phyloP scores from a whole-genome alignment of 1,140 invertebrate genomes.

The Tetragnatha versicolor region DNA sequence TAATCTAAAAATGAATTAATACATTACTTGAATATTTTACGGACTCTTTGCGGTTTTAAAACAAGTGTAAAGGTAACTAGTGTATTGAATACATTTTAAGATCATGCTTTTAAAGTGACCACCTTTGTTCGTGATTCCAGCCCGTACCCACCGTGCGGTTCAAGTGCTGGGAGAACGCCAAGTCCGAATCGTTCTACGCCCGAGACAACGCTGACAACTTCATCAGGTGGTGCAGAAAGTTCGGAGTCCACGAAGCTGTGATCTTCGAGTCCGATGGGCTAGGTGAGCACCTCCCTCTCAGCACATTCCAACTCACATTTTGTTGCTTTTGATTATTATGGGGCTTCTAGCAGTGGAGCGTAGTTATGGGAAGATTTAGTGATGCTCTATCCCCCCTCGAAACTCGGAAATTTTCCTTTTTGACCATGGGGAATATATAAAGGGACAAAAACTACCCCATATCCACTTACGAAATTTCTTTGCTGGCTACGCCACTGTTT shows the following conservation, averaged over 20 bases:
- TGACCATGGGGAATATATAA: no score
- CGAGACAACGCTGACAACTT: conserved; percentile 94
- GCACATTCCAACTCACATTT: no score
- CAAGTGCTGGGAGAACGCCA: conserved; percentile 75
- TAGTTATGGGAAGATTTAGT: neutral
- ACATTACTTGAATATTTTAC: no score
- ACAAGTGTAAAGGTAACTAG: no score
- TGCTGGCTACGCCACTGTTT: no score
- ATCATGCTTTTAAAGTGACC: no score
- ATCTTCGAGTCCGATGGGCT: conserved; percentile 85
- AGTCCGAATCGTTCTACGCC: conserved; percentile 80
- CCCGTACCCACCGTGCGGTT: conserved; percentile 42
- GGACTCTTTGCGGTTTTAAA: no score
- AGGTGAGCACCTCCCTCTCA: conserved; percentile 39
- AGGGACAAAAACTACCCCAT: no score
- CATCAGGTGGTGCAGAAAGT: conserved; percentile 83
- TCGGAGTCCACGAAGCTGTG: conserved; percentile 87
- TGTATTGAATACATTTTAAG: no score
- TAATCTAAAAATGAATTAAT: no score
- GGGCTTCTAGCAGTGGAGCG: neutral
- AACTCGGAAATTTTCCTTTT: neutral
- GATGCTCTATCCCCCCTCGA: neutral
- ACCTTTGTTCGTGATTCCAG: neutral
- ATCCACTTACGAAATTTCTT: no score
- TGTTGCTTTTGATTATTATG: conserved; percentile 8